phyloP scores from a whole-genome alignment of 2,797 vertebrate genomes.

The Rhodeus uyekii region DNA sequence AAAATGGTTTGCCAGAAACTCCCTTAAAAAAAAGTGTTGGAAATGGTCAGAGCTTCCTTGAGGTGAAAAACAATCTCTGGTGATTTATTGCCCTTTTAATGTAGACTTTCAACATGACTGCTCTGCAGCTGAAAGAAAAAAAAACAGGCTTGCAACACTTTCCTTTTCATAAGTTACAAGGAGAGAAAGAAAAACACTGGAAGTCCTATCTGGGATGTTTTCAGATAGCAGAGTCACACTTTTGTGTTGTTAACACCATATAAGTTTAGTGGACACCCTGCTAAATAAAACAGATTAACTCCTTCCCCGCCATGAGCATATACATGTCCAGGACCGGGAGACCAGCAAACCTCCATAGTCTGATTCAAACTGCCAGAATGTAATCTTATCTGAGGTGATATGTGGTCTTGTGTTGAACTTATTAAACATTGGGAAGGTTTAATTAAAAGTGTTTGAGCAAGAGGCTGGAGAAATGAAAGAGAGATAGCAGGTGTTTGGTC shows the following conservation, averaged over 20 bases:
- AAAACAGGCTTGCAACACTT: constrained; percentile 48
- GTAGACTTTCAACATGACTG: constrained; percentile 55
- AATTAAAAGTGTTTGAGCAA: constrained; percentile 61
- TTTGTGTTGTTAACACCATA: constrained; percentile 21
- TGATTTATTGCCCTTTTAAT: constrained; percentile 66
- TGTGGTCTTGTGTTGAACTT: constrained; percentile 61
- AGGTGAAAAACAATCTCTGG: constrained; percentile 32
- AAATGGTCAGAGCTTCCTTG: constrained; percentile 41
- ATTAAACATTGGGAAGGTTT: constrained; percentile 59
- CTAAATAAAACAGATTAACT: neutral
- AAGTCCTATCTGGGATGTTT: neutral
- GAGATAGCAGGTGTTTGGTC: constrained; percentile 54
- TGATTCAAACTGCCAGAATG: constrained; percentile 54
- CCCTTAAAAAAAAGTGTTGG: constrained; percentile 23
- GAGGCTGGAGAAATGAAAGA: constrained; percentile 47
- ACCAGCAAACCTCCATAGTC: neutral
- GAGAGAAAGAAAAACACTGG: neutral
- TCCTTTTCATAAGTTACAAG: constrained; percentile 53
- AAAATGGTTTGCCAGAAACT: constrained; percentile 35
- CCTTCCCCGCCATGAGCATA: too few species aligned
- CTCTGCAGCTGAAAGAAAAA: constrained; percentile 58
- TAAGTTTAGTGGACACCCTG: constrained; percentile 29
- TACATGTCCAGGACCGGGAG: neutral
- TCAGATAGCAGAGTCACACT: constrained; percentile 34
- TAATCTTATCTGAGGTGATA: constrained; percentile 69